Percentiles rank a stretch among this genome's conserved stretches.
phyloP scores from a whole-genome alignment of 2,888 invertebrate species.

The Nycteola revayana region DNA sequence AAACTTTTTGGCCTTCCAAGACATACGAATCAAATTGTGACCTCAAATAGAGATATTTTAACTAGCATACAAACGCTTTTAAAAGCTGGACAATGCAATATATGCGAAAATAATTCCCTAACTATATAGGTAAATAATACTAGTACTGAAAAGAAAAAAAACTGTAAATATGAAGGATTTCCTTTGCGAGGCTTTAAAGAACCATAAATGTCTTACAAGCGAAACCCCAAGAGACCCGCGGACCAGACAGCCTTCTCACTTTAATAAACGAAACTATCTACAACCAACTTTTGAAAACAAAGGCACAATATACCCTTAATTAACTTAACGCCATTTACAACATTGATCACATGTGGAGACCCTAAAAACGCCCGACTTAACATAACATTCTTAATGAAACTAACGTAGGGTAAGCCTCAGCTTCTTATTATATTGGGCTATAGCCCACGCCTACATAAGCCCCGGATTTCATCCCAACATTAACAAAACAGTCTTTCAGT shows the following conservation, averaged over 20 bases:
- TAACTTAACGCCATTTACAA: slow-evolving; percentile 29
- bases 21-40: slow-evolving; percentile 34
- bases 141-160: slow-evolving; percentile 45
- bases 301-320: slow-evolving; percentile 36
- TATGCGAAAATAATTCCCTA: slow-evolving; percentile 43
- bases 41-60: slow-evolving; percentile 25
- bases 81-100: slow-evolving; percentile 31
- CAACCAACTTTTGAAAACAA: slow-evolving; percentile 30
- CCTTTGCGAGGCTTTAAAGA: slow-evolving; percentile 56
- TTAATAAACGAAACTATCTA: slow-evolving; percentile 35
- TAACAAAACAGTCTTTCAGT: no score
- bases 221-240: slow-evolving; percentile 35
- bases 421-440: no score
- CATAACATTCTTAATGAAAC: no score
- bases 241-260: slow-evolving; percentile 25
- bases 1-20: slow-evolving; percentile 33
- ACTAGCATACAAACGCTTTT: slow-evolving; percentile 32
- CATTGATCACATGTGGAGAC: no score
- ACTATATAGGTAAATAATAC: slow-evolving; percentile 39
- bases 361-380: no score
- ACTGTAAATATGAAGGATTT: slow-evolving; percentile 55
- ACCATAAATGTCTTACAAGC: slow-evolving; percentile 40
- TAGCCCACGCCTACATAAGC: no score
- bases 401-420: no score
- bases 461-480: no score